Percentiles rank a stretch among this genome's conserved stretches.
These are phyloP conservation scores for Lepidocyrtoides sp. DNA, from an alignment of 2,888 invertebrate genomes.

Conservation along the genomic window DNA sequence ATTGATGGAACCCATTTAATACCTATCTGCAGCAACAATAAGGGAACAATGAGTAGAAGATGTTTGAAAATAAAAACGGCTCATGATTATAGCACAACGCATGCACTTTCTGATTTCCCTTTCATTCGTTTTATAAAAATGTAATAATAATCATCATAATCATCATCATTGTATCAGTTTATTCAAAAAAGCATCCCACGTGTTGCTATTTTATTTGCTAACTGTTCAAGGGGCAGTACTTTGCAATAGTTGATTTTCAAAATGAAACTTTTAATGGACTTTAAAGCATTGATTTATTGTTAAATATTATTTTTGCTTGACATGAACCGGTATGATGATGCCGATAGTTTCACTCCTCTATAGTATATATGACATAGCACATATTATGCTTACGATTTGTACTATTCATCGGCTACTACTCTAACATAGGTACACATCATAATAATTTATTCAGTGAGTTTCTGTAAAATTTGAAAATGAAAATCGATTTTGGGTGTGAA, in stretches of 20 bases:
- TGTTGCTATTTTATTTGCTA: conserved; percentile 27
- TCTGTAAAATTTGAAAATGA: background rate
- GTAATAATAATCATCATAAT: conserved; percentile 59
- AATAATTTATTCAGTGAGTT: conserved; percentile 51
- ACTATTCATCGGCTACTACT: background rate
- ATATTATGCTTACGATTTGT: background rate
- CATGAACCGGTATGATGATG: conserved; percentile 55
- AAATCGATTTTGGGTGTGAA: conserved; percentile 6
- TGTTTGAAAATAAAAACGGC: conserved; percentile 58
- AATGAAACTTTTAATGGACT: conserved; percentile 68
- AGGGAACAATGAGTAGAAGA: conserved; percentile 52
- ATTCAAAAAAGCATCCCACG: conserved; percentile 48
- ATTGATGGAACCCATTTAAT: conserved; percentile 75
- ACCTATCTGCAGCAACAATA: conserved; percentile 43
- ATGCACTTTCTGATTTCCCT: conserved; percentile 79
- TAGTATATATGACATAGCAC: background rate
- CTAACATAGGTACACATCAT: background rate
- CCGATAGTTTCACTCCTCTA: conserved; percentile 56
- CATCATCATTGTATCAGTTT: conserved; percentile 53
- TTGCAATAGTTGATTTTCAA: conserved; percentile 35
- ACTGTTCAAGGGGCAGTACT: conserved; percentile 4
- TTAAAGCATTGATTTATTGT: conserved; percentile 67
- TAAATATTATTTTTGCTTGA: conserved; percentile 49
- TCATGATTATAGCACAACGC: conserved; percentile 63
- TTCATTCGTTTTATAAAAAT: conserved; percentile 66